These are phyloP conservation scores for Burhinus bistriatus DNA, from an alignment of 2,113 vertebrate genomes.

Conservation along the genomic window DNA sequence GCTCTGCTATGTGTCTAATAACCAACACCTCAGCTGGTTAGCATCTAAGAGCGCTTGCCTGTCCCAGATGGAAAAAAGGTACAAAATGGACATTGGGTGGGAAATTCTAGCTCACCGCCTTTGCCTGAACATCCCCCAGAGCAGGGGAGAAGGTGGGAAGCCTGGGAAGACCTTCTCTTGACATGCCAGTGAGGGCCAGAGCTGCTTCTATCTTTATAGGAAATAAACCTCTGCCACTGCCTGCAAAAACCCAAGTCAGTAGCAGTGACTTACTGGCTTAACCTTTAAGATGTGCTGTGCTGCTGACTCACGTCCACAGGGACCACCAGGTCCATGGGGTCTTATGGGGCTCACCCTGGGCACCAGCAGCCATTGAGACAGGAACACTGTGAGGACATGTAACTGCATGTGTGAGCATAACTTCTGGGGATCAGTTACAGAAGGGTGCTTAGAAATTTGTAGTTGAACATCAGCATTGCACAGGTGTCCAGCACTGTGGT, in stretches of 20 bases:
- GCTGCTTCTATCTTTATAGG: background rate
- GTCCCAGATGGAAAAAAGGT: background rate
- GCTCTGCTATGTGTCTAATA: background rate
- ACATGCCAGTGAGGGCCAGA: background rate
- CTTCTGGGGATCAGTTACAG: background rate
- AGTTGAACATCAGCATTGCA: background rate
- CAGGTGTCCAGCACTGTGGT: background rate
- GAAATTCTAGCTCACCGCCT: background rate
- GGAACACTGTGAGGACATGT: background rate
- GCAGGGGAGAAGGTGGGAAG: background rate
- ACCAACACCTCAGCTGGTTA: background rate
- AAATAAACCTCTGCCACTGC: background rate
- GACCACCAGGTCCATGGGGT: rapidly evolving
- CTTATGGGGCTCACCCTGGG: rapidly evolving
- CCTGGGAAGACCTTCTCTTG: background rate
- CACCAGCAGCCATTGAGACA: background rate
- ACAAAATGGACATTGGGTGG: background rate
- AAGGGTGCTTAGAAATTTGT: background rate
- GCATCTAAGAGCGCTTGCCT: background rate
- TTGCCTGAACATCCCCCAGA: background rate
- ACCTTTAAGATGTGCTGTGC: background rate
- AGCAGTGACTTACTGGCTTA: background rate
- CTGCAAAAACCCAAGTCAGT: background rate
- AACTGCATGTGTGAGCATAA: background rate
- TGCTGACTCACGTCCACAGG: background rate